phyloP scores from a whole-genome alignment of 2,888 invertebrate species.

The Tipula unca region DNA sequence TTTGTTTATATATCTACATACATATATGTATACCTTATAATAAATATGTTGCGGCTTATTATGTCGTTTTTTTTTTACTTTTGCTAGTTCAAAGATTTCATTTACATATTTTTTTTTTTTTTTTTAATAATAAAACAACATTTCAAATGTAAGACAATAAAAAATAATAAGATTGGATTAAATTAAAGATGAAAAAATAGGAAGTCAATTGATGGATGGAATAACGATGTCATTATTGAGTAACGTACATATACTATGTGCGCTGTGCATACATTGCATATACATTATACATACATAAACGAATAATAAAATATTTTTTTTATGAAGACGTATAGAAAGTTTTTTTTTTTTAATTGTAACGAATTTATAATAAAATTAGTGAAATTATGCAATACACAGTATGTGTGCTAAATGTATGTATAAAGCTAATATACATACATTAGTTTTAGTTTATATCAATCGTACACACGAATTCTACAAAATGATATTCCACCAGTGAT shows the following conservation, averaged over 20 bases:
- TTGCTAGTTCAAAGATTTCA: constrained; percentile 8
- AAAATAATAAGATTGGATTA: not conserved
- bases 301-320: not conserved
- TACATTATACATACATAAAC: not conserved
- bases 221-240: not conserved
- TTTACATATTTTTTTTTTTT: not conserved
- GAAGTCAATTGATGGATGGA: constrained; percentile 8
- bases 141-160: not conserved
- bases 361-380: not conserved
- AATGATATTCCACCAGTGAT: too few species aligned
- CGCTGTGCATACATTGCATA: not conserved
- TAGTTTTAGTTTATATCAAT: too few species aligned
- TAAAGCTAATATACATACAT: too few species aligned
- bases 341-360: not conserved
- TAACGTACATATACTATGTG: not conserved
- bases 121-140: not conserved
- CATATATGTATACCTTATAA: not conserved
- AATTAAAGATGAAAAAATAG: not conserved
- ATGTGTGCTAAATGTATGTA: too few species aligned
- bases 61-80: not conserved
- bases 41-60: not conserved
- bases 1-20: not conserved
- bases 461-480: too few species aligned
- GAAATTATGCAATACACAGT: too few species aligned
- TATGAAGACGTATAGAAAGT: not conserved